Base-by-base conservation (phyloP, 2,797 vertebrate genomes). In the Halcyon smyrnensis region DNA sequence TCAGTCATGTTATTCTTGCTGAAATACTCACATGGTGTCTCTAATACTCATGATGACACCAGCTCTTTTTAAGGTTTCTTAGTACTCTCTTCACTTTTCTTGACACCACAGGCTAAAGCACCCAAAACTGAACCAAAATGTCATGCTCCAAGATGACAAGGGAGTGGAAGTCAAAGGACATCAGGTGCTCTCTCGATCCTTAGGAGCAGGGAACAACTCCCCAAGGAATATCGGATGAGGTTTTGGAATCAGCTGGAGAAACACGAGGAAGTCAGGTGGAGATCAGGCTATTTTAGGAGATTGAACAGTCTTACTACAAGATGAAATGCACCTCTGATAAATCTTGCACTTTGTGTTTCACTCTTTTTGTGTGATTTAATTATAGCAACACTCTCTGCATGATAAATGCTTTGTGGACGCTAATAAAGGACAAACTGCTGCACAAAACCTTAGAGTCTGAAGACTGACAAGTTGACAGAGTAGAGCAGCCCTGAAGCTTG, bases 1-100 rank as follows among this genome's bases (percentile, higher is more conserved):
- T 65, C 0, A 63, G 6, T 30, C 71, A 25, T 3, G 12, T 46
- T 17, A 34, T 19, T 84, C 56, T 34, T 32, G 32, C 48, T 64
- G 59, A 87, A 50, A 62, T 68, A 41, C 7, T 53, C 0, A 0
- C 18, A 45, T 7, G 14, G 3, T 10, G 8, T 5, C n/a, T 59
- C 12, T 19, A 57, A 70, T 10, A 19, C 8, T 27, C 21, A 21
- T 2, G 36, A 4, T 81, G 28, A n/a, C 18, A 65, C 4, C 32
- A 39, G n/a, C 39, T 25, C 32, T 34, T 75, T 67, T 43, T 11
- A 63, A 79, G 23, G 3, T 34, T 69, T 76, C 32, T 13, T 24
- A 36, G 43, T 27, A 34, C 59, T 63, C 80, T 77, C 41, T 64
- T 80, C 32, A 37, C 39, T 77, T 83, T 57, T 36, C n/a, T 51